phyloP scores from a whole-genome alignment of 2,888 invertebrate species.

The Ichneumoninae sp. region DNA sequence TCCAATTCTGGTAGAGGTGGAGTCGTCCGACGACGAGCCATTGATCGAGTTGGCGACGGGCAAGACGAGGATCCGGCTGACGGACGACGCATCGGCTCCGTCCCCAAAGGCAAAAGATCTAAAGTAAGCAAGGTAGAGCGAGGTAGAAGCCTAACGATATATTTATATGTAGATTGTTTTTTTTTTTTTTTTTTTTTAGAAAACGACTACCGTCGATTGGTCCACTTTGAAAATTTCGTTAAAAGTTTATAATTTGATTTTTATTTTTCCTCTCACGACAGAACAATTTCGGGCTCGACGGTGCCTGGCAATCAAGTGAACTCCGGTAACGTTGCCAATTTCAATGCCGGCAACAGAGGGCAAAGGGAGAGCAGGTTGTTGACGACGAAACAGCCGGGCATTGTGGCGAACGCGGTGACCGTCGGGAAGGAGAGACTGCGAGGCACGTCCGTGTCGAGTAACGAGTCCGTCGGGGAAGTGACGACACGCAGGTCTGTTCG shows the following conservation, averaged over 20 bases:
- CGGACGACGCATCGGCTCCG: slow-evolving; percentile 80
- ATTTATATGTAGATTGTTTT: background rate
- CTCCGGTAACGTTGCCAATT: slow-evolving; percentile 79
- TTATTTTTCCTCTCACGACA: slow-evolving; percentile 68
- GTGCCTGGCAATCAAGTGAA: slow-evolving; percentile 80
- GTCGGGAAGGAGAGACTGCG: slow-evolving; percentile 82
- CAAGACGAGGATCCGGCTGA: slow-evolving; percentile 87
- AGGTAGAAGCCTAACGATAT: slow-evolving; percentile 5
- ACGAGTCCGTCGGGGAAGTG: slow-evolving; percentile 81
- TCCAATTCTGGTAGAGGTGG: slow-evolving; percentile 88
- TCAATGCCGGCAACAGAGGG: slow-evolving; percentile 80
- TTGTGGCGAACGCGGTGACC: slow-evolving; percentile 69
- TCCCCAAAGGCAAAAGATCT: slow-evolving; percentile 84
- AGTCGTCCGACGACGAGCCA: slow-evolving; percentile 93
- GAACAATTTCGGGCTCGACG: slow-evolving; percentile 77
- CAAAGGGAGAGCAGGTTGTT: slow-evolving; percentile 82
- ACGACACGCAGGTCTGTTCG: slow-evolving; percentile 82
- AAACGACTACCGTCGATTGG: background rate
- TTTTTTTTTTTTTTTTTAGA: background rate
- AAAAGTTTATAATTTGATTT: background rate
- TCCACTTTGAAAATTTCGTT: background rate
- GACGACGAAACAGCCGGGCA: slow-evolving; percentile 80
- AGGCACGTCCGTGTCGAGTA: slow-evolving; percentile 81
- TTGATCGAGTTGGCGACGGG: slow-evolving; percentile 88
- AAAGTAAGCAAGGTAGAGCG: slow-evolving; percentile 77